Percentiles rank a stretch among this genome's conserved stretches.
Evolutionary conservation across 2,888 invertebrate genomes (phyloP).

Genomic region (Pachliopta kotzebuea): DNA sequence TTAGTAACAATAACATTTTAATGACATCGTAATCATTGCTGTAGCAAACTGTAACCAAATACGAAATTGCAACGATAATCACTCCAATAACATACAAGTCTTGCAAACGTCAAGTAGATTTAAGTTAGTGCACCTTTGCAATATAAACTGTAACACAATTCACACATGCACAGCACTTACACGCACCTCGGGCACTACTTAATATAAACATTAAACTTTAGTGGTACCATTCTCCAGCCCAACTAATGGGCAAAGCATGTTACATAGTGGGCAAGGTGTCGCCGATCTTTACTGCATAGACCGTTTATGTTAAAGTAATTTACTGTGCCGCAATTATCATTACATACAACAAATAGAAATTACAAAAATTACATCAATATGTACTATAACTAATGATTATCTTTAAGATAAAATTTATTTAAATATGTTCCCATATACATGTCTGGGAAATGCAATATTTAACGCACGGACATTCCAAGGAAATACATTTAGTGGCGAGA

Average conservation of each 20-base stretch:
- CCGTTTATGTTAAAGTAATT: constrained; percentile 26
- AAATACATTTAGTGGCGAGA: constrained; percentile 2
- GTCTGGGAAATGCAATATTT: not conserved
- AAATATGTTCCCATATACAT: constrained; percentile 11
- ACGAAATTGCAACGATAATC: constrained; percentile 31
- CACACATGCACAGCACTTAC: constrained; percentile 37
- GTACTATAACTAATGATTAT: constrained; percentile 36
- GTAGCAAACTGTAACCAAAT: constrained; percentile 30
- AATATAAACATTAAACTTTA: constrained; percentile 75
- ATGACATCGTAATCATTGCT: constrained; percentile 1
- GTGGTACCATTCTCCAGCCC: constrained; percentile 49
- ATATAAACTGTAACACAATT: constrained; percentile 38
- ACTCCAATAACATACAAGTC: constrained; percentile 11
- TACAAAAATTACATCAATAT: constrained; percentile 31
- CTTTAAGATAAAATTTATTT: constrained; percentile 27
- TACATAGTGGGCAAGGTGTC: constrained; percentile 51
- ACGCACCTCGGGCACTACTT: constrained; percentile 37
- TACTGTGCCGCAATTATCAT: constrained; percentile 21
- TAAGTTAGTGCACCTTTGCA: constrained; percentile 27
- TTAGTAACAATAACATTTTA: constrained; percentile 10
- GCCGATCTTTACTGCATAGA: constrained; percentile 48
- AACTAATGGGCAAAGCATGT: constrained; percentile 79
- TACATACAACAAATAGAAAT: constrained; percentile 8
- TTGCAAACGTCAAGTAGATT: constrained; percentile 28
- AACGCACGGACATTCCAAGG: not conserved